A percentile compares a stretch with the other conserved stretches of the same genome.
Evolutionary conservation across 2,888 invertebrate species (phyloP).

Genomic region (Candidula unifasciata): DNA sequence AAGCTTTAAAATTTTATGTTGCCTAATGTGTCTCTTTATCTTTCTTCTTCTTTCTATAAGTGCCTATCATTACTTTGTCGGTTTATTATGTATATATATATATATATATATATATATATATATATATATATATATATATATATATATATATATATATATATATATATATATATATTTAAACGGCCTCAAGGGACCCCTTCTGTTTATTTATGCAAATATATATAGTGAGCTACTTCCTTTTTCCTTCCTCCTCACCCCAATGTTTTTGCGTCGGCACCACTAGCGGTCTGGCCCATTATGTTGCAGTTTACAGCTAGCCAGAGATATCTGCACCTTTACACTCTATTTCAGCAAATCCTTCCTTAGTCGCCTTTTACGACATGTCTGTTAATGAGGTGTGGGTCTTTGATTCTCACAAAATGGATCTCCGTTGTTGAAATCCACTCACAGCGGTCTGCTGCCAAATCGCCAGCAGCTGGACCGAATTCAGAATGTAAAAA

Average conservation of each 20-base stretch:
- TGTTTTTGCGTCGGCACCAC: slow-evolving; percentile 3
- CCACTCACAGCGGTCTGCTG: too few relatives aligned
- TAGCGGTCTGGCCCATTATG: not conserved
- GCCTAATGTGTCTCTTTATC: too few relatives aligned
- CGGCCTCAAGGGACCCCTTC: not conserved
- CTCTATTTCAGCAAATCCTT: too few relatives aligned
- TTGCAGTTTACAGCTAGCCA: too few relatives aligned
- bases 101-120: slow-evolving; percentile 17
- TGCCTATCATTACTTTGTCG: not conserved
- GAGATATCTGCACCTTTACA: too few relatives aligned
- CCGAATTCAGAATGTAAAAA: too few relatives aligned
- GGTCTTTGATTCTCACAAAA: too few relatives aligned
- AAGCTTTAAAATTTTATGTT: not conserved
- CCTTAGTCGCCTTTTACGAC: too few relatives aligned
- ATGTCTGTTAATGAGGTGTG: too few relatives aligned
- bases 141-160: slow-evolving; percentile 14
- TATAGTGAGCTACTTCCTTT: not conserved
- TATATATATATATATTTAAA: slow-evolving; percentile 20
- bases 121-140: slow-evolving; percentile 17
- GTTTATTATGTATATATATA: slow-evolving; percentile 5
- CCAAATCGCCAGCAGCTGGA: too few relatives aligned
- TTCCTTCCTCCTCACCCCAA: not conserved
- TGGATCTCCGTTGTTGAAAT: too few relatives aligned
- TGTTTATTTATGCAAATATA: slow-evolving; percentile 14
- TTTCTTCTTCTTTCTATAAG: not conserved